Evolutionary conservation across 1,140 invertebrate genomes (phyloP), one percentile per base, ranked within the genome.

Genomic region (Yoshiicerus persimilis): DNA sequence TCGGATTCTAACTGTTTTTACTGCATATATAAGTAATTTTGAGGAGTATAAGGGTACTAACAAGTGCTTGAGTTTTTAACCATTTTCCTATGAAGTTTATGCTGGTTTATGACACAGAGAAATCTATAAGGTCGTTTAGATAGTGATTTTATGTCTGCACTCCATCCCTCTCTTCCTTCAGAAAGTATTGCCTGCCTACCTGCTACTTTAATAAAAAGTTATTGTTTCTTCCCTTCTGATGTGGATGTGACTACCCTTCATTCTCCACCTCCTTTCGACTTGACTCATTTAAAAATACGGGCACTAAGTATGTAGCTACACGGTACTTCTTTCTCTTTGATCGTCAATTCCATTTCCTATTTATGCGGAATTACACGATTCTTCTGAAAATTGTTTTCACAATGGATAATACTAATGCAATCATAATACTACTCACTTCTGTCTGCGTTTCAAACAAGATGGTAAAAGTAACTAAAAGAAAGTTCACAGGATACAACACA

Each of bases 81-180:
- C 70, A 36, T 80, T 80, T 36, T 34, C 23, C 32, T 38, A 80
- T 80, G 13, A 80, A 80, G 75, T 80, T 36, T n/a, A 80, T 80
- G 30, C 32, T 80, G 75, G 75, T 80, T 80, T 80, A 80, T 80
- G 75, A 80, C 34, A 80, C 75, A 36, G 75, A 80, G 38, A 80
- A 80, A 80, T 80, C 75, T 36, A 80, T 80, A 80, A 80, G 75
- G 75, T 80, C 75, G 75, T 80, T 80, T 80, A 80, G 75, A 80
- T 80, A 80, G 34, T 36, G 75, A 80, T 80, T 80, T 38, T 80
- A 80, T 80, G 75, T 80, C 75, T 80, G 30, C 75, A 80, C 75
- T 80, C 75, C 75, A 80, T 80, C 75, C 75, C 34, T 36, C 75
- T 80, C 75, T 80, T 36, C 32, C 75, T 80, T 32, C 9, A n/a